Percentiles rank a stretch among this genome's conserved stretches.
These are phyloP conservation scores for Hassar affinis DNA, from an alignment of 2,113 vertebrate species.

Conservation along the genomic window DNA sequence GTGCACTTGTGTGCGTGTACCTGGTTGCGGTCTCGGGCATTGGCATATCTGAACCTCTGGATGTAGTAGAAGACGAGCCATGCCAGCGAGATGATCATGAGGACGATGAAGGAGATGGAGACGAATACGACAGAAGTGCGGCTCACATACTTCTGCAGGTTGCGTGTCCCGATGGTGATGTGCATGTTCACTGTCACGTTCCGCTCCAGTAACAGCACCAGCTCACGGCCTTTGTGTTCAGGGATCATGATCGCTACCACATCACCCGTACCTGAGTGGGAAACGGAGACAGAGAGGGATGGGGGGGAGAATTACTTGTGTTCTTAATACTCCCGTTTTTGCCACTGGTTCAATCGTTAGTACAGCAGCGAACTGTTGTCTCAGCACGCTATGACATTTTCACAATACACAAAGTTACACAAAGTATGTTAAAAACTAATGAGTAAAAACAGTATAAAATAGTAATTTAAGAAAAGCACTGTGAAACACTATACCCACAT, in stretches of 20 bases:
- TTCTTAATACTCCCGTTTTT: no score
- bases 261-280: slow-evolving; percentile 80
- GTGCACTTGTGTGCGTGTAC: slow-evolving; percentile 65
- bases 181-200: slow-evolving; percentile 83
- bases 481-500: no score
- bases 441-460: no score
- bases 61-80: slow-evolving; percentile 99
- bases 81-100: slow-evolving; percentile 98
- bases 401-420: no score
- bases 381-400: no score
- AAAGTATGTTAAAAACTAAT: no score
- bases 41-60: slow-evolving; percentile 96
- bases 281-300: neutral
- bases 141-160: slow-evolving; percentile 98
- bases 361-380: no score
- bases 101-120: slow-evolving; percentile 98
- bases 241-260: slow-evolving; percentile 97
- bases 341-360: no score
- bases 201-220: slow-evolving; percentile 83
- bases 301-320: neutral
- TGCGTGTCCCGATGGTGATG: slow-evolving; percentile 94
- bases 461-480: no score
- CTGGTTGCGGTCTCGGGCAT: slow-evolving; percentile 94
- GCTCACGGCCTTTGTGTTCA: slow-evolving; percentile 89
- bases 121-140: slow-evolving; percentile 96